These are phyloP conservation scores for Thalassophryne amazonica DNA, from an alignment of 2,797 vertebrate species.

Conservation along the genomic window DNA sequence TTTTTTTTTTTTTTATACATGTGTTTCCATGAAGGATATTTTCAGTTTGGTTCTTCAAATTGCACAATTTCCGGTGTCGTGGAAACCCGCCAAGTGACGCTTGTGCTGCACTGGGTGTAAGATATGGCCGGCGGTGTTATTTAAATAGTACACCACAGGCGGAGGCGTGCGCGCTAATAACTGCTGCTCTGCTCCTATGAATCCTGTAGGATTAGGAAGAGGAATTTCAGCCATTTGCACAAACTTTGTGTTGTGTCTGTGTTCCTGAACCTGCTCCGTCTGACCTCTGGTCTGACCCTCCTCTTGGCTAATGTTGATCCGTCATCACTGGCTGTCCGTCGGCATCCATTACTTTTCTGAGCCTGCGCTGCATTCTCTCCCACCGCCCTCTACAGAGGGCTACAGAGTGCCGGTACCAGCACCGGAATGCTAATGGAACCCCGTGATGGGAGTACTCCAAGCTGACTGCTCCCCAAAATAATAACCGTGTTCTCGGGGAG, in stretches of 20 bases:
- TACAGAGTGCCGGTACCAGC: slow-evolving; percentile 34
- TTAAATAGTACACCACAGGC: too few relatives aligned
- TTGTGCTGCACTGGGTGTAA: too few relatives aligned
- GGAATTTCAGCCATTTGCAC: too few relatives aligned
- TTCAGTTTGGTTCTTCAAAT: too few relatives aligned
- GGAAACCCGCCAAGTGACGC: too few relatives aligned
- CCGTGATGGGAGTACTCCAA: slow-evolving; percentile 22
- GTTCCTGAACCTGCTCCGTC: background rate
- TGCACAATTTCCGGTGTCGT: too few relatives aligned
- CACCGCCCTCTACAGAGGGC: slow-evolving; percentile 10
- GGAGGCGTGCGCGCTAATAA: too few relatives aligned
- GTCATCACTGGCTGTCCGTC: slow-evolving; percentile 46
- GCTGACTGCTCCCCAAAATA: slow-evolving; percentile 23
- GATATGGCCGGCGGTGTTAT: too few relatives aligned
- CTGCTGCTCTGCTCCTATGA: too few relatives aligned
- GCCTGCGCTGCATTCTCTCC: slow-evolving; percentile 7
- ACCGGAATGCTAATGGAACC: slow-evolving; percentile 27
- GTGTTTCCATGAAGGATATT: too few relatives aligned
- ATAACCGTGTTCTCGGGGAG: slow-evolving; percentile 14
- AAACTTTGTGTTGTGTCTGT: background rate
- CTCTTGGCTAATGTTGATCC: slow-evolving; percentile 33
- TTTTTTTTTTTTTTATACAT: too few relatives aligned
- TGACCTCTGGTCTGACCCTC: slow-evolving; percentile 28
- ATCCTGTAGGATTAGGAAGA: too few relatives aligned
- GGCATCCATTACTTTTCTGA: slow-evolving; percentile 39